Percentiles rank a stretch among this genome's conserved stretches.
Evolutionary conservation across 2,888 invertebrate species (phyloP).

Genomic region (Drosophila greeni): DNA sequence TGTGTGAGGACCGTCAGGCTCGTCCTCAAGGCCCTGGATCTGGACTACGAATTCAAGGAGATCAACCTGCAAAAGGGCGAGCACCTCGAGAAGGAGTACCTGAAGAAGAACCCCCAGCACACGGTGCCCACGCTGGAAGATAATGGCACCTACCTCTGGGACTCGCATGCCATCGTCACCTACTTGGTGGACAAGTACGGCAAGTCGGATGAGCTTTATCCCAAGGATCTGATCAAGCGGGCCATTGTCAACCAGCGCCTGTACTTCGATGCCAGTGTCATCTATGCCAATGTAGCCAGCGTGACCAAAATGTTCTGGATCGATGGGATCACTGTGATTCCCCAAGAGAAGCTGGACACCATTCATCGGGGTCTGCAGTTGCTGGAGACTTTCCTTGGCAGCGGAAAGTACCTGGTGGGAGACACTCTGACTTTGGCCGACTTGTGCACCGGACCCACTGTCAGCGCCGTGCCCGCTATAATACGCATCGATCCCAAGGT

Average conservation of each 20-base stretch:
- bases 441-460: conserved; percentile 49
- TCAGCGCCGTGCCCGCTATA: conserved; percentile 34
- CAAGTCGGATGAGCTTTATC: conserved; percentile 80
- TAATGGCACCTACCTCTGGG: conserved; percentile 64
- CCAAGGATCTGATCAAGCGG: conserved; percentile 80
- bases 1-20: no score
- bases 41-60: conserved; percentile 70
- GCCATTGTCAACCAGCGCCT: conserved; percentile 79
- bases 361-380: conserved; percentile 23
- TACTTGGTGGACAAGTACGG: conserved; percentile 81
- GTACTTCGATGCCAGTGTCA: conserved; percentile 78
- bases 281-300: conserved; percentile 7
- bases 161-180: conserved; percentile 80
- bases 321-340: conserved; percentile 30
- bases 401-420: conserved; percentile 41
- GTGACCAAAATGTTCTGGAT: conserved; percentile 17
- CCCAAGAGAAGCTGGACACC: conserved; percentile 50
- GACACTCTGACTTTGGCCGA: conserved; percentile 53
- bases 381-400: conserved; percentile 47
- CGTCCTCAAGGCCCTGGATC: no score
- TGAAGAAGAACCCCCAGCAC: conserved; percentile 81
- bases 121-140: conserved; percentile 74
- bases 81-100: conserved; percentile 55
- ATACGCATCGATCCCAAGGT: conserved; percentile 37
- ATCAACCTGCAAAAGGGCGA: conserved; percentile 55